A percentile compares a stretch with the other conserved stretches of the same genome.
phyloP scores from a whole-genome alignment of 2,888 invertebrate genomes.

The Noctua janthina region DNA sequence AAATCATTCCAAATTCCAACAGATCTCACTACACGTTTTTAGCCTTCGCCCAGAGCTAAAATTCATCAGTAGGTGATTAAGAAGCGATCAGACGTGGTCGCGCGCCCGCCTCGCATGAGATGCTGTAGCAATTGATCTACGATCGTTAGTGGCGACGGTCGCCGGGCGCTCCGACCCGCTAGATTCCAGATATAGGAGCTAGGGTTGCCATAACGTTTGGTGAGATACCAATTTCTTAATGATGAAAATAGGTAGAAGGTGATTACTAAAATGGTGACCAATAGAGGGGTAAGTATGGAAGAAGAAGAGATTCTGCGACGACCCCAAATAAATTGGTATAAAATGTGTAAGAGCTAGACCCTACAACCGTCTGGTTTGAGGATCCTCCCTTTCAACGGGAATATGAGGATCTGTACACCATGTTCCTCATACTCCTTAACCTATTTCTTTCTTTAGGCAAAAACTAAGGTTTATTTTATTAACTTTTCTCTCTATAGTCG shows the following conservation, averaged over 20 bases:
- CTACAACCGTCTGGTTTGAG: too few relatives aligned
- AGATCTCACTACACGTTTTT: background rate
- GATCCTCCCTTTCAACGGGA: too few relatives aligned
- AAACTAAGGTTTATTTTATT: background rate
- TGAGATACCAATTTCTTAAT: background rate
- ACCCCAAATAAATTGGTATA: too few relatives aligned
- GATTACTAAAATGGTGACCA: too few relatives aligned
- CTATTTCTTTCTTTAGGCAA: too few relatives aligned
- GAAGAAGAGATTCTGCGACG: too few relatives aligned
- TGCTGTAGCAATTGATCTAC: constrained; percentile 56
- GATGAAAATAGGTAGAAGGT: background rate
- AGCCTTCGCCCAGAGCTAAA: constrained; percentile 7
- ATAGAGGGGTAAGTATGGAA: too few relatives aligned
- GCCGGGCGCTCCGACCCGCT: constrained; percentile 51
- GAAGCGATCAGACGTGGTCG: constrained; percentile 50
- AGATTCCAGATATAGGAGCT: constrained; percentile 46
- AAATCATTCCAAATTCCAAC: background rate
- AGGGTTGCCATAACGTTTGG: constrained; percentile 26
- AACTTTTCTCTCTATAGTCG: background rate
- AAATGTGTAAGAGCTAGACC: too few relatives aligned
- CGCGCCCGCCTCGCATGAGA: constrained; percentile 53
- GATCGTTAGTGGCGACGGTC: constrained; percentile 61
- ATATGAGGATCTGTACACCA: too few relatives aligned
- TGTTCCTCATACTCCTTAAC: too few relatives aligned
- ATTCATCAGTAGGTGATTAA: constrained; percentile 57